phyloP scores from a whole-genome alignment of 2,113 vertebrate genomes.

The Seriola rivoliana region DNA sequence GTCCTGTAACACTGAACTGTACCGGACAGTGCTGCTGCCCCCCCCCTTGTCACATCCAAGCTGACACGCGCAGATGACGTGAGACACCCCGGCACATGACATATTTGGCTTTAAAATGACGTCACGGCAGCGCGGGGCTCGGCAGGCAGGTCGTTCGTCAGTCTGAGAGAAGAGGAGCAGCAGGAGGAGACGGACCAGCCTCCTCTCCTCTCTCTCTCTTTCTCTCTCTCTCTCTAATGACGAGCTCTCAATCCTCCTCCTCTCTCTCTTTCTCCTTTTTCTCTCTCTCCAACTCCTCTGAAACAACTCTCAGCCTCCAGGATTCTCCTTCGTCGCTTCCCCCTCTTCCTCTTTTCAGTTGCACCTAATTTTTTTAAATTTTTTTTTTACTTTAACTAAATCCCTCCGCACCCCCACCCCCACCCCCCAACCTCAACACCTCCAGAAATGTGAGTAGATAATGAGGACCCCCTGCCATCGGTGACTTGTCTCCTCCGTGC shows the following conservation, averaged over 20 bases:
- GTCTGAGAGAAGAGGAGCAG: constrained; percentile 76
- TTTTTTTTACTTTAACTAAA: background rate
- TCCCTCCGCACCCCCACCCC: constrained; percentile 1
- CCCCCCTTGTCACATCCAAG: background rate
- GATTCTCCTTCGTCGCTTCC: constrained; percentile 38
- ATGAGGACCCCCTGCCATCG: constrained; percentile 61
- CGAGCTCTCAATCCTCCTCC: constrained; percentile 51
- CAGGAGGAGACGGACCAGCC: constrained; percentile 69
- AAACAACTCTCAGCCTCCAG: constrained; percentile 63
- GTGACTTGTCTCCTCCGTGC: constrained; percentile 65
- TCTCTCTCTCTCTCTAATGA: constrained; percentile 49
- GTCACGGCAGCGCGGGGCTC: constrained; percentile 79
- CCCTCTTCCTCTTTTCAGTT: constrained; percentile 59
- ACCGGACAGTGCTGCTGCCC: background rate
- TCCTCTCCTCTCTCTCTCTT: constrained; percentile 58
- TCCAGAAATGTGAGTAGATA: constrained; percentile 60
- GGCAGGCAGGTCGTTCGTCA: constrained; percentile 82
- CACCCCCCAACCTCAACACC: constrained; percentile 27
- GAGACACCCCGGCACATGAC: constrained; percentile 55
- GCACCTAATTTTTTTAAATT: constrained; percentile 7
- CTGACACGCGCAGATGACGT: constrained; percentile 47
- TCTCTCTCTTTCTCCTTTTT: constrained; percentile 27
- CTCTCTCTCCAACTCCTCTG: constrained; percentile 64
- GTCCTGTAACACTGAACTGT: background rate
- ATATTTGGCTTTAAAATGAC: constrained; percentile 81